phyloP scores from a whole-genome alignment of 2,113 vertebrate genomes.

The Dissostichus mawsoni region DNA sequence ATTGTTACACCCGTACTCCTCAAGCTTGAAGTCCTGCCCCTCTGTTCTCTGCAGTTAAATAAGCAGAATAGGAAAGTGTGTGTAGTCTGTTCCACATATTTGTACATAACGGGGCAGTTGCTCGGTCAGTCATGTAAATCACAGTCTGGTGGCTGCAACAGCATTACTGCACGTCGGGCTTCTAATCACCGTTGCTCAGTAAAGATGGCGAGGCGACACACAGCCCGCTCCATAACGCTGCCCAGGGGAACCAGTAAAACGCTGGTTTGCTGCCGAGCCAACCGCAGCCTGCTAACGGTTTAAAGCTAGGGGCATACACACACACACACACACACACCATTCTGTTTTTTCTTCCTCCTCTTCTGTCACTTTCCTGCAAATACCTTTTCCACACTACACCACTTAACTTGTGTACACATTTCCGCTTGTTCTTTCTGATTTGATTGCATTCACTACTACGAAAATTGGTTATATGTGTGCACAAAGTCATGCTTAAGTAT shows the following conservation, averaged over 20 bases:
- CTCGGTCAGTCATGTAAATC: constrained; percentile 55
- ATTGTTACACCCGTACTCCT: neutral
- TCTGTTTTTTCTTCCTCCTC: neutral
- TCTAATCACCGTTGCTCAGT: constrained; percentile 68
- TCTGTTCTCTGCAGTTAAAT: constrained; percentile 9
- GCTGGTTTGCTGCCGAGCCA: constrained; percentile 55
- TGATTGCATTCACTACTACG: neutral
- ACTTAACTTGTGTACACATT: neutral
- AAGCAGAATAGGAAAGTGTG: neutral
- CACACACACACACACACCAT: constrained; percentile 15
- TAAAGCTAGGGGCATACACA: constrained; percentile 23
- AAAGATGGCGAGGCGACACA: constrained; percentile 63
- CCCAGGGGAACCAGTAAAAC: constrained; percentile 75
- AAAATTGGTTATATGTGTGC: neutral
- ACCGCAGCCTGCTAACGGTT: constrained; percentile 37
- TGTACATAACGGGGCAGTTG: constrained; percentile 11
- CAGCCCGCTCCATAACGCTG: constrained; percentile 45
- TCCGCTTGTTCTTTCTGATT: neutral
- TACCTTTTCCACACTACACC: neutral
- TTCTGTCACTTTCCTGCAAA: constrained; percentile 6
- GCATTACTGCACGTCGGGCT: constrained; percentile 31
- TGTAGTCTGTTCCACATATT: constrained; percentile 15
- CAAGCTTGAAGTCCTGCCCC: neutral
- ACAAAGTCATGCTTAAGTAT: neutral
- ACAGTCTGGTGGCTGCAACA: constrained; percentile 36